These are phyloP conservation scores for Pterocles orientalis DNA, from an alignment of 2,113 vertebrate species.

Conservation along the genomic window DNA sequence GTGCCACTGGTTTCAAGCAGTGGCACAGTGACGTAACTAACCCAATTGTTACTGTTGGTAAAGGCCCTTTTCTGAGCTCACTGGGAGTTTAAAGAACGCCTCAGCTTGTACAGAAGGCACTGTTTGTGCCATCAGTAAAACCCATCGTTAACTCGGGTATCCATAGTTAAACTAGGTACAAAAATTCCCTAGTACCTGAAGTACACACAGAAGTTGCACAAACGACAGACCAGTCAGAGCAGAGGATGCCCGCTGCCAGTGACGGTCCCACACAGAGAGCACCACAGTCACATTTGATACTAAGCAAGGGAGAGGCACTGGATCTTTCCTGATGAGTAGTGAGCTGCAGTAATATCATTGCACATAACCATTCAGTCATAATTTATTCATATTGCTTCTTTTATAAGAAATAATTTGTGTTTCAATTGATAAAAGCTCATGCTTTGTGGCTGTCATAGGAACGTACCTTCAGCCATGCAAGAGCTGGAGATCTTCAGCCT, in stretches of 20 bases:
- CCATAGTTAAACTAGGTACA: background rate
- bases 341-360: background rate
- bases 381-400: background rate
- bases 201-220: fast-evolving
- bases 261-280: background rate
- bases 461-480: background rate
- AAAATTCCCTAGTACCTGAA: background rate
- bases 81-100: background rate
- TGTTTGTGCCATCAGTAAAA: background rate
- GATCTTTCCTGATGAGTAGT: background rate
- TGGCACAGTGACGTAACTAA: background rate
- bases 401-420: background rate
- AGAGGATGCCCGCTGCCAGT: background rate
- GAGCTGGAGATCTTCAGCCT: background rate
- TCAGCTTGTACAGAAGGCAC: background rate
- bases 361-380: background rate
- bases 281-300: background rate
- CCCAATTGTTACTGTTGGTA: background rate
- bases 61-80: background rate
- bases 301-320: background rate
- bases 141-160: background rate
- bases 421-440: background rate
- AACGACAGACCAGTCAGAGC: background rate
- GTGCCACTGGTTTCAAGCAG: background rate
- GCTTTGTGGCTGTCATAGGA: background rate